Conservation (phyloP, 2,888 invertebrate species). For the Agrochola circellaris region DNA sequence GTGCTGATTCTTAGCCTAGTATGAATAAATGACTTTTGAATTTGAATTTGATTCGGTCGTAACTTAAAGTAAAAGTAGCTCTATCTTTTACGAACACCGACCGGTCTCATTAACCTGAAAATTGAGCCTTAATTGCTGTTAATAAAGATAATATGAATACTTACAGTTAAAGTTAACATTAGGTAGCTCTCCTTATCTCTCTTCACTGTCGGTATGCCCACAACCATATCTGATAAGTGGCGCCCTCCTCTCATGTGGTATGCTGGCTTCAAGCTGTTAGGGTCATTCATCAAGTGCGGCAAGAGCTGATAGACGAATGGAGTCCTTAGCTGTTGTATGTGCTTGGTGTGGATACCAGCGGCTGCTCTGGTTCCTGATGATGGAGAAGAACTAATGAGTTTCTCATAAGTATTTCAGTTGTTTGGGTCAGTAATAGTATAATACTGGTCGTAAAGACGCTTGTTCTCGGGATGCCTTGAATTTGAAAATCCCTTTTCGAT, state of each 20-base stretch:
- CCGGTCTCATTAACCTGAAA: neutral
- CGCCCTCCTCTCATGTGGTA: conserved; percentile 94
- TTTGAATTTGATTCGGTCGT: neutral
- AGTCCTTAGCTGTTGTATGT: conserved; percentile 90
- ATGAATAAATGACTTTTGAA: too few species aligned
- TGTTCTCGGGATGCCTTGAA: neutral
- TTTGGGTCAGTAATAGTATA: neutral
- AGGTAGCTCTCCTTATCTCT: conserved; percentile 97
- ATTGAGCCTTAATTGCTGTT: neutral
- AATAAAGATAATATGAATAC: conserved; percentile 39
- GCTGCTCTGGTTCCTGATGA: conserved; percentile 74
- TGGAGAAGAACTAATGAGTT: neutral
- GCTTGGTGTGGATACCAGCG: conserved; percentile 81
- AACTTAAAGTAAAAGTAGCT: neutral
- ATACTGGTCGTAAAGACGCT: neutral
- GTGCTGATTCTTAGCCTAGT: too few species aligned
- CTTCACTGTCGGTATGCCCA: conserved; percentile 97
- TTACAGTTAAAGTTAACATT: conserved; percentile 93
- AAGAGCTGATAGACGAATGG: conserved; percentile 96
- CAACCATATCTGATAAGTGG: conserved; percentile 94
- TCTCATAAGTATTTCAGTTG: neutral
- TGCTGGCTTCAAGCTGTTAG: conserved; percentile 94
- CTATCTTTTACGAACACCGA: neutral
- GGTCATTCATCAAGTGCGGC: conserved; percentile 95
- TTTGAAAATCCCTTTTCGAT: neutral